Base-by-base conservation (phyloP, 1,140 invertebrate species). In the Drosophila littoralis region DNA sequence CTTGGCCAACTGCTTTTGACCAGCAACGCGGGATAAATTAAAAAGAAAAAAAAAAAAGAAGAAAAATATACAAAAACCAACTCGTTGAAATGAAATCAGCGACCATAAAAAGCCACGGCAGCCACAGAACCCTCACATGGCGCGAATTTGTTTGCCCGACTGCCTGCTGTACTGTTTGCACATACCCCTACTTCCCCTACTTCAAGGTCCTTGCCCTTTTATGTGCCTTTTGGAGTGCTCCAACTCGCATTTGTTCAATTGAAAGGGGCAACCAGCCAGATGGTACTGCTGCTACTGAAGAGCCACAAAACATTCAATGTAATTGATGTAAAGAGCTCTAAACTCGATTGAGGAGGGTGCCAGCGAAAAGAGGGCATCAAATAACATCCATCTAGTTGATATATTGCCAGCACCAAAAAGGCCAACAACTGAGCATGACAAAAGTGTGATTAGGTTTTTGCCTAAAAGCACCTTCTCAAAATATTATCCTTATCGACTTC, bases 271-370 rank as follows among this genome's bases (percentile, higher is more conserved):
- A 43, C 7, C 35, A 35, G 46, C 38, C 45, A 60, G 55, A 12
- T 50, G 48, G 46, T n/a, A 13, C 17, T 36, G 7, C 22, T 58
- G 13, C 32, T 50, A 32, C 43, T 70, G 64, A 45, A 61, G 52
- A 85, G 65, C 78, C 69, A 72, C 77, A 68, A 78, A 86, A 81
- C 83, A 76, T 78, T 88, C 68, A 86, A 79, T 79, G 84, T 88
- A 89, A 88, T 88, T 88, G 83, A 89, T 88, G 82, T 83, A 72
- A 85, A 68, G 52, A 63, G 66, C 66, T 70, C 50, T 48, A 55
- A 60, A 55, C 40, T 8, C 54, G 61, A 66, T 66, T 50, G 36
- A 70, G 6, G 40, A 33, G 50, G n/a, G 32, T 52, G 55, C 59
- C 50, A 61, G 57, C 43, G 8, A 6, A 13, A 58, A 46, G 61